A percentile compares a stretch with the other conserved stretches of the same genome.
These are phyloP conservation scores for Mallotus villosus DNA, from an alignment of 2,797 vertebrate genomes.

Conservation along the genomic window DNA sequence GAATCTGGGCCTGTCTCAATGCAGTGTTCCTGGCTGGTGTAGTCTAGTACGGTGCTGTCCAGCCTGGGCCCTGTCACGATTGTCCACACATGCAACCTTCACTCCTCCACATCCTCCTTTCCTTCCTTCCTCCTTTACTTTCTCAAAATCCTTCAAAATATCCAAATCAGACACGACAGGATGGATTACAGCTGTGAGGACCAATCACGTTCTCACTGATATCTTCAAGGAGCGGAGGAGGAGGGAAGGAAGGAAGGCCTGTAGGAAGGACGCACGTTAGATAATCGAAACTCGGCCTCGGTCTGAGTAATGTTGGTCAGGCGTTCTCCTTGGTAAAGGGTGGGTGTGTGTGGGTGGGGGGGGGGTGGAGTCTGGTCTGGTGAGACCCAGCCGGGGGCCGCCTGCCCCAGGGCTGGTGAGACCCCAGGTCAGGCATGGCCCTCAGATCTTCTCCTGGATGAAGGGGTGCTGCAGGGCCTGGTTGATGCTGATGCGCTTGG, in stretches of 20 bases:
- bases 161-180: neutral
- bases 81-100: neutral
- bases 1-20: conserved; percentile 52
- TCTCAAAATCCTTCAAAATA: neutral
- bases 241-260: too few species aligned
- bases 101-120: neutral
- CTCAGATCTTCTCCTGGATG: conserved; percentile 91
- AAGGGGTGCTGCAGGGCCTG: conserved; percentile 98
- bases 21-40: conserved; percentile 53
- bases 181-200: neutral
- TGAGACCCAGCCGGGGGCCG: neutral
- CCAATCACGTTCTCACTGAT: neutral
- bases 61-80: conserved; percentile 29
- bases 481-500: conserved; percentile 99
- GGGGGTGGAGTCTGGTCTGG: neutral
- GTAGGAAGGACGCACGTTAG: neutral
- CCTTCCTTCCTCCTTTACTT: neutral
- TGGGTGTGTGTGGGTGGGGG: neutral
- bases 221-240: neutral
- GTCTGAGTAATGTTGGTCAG: neutral
- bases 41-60: conserved; percentile 44
- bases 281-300: neutral
- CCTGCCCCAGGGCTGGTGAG: neutral
- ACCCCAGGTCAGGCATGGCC: neutral
- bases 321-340: conserved; percentile 1